A percentile compares a stretch with the other conserved stretches of the same genome.
Conservation (phyloP, 1,140 invertebrate species). For the Drosophila oshimai region DNA sequence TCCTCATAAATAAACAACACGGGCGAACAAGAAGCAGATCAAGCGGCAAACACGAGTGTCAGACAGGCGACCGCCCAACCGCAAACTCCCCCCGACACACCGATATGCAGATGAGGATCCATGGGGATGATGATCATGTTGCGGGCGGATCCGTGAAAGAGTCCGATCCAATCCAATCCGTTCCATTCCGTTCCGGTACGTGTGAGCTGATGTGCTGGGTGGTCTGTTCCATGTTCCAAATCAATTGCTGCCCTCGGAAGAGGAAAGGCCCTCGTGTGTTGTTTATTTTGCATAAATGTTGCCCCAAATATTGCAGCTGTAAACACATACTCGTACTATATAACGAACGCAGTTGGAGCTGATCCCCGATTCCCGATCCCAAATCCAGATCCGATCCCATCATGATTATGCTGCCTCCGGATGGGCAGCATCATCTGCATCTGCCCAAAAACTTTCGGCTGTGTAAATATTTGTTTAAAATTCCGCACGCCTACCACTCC, state of each 20-base stretch:
- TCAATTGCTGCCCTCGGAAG: constrained; percentile 65
- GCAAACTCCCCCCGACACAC: neutral
- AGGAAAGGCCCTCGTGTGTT: constrained; percentile 31
- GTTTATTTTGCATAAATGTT: constrained; percentile 82
- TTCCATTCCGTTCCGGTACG: constrained; percentile 61
- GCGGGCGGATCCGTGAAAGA: constrained; percentile 9
- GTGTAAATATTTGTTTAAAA: constrained; percentile 78
- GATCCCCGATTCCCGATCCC: neutral
- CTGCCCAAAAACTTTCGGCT: constrained; percentile 56
- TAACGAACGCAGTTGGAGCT: constrained; percentile 55
- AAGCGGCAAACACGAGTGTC: constrained; percentile 66
- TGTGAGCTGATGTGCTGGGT: constrained; percentile 80
- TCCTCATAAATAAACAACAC: constrained; percentile 75
- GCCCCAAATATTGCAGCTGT: constrained; percentile 81
- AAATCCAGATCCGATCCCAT: constrained; percentile 25
- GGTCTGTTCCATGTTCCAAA: constrained; percentile 81
- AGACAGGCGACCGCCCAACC: constrained; percentile 50
- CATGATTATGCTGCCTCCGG: constrained; percentile 42
- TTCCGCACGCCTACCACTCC: constrained; percentile 65
- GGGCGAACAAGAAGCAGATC: constrained; percentile 68
- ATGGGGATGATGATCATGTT: constrained; percentile 35
- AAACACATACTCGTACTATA: too few species aligned
- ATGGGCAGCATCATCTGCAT: constrained; percentile 39
- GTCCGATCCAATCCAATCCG: constrained; percentile 14
- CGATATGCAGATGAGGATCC: constrained; percentile 63